phyloP scores from a whole-genome alignment of 2,797 vertebrate species.

The Characodon lateralis region DNA sequence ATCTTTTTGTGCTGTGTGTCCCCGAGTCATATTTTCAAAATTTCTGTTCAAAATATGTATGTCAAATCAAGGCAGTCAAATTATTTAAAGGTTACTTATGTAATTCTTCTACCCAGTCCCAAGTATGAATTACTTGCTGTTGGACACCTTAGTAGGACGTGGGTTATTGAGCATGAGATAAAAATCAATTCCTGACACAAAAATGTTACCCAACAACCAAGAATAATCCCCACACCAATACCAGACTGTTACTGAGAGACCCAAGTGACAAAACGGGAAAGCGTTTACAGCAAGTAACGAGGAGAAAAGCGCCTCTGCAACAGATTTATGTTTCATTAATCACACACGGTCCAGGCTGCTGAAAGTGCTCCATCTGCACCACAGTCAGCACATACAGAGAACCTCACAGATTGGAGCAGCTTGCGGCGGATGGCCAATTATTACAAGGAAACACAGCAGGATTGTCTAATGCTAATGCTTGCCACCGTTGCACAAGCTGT shows the following conservation, averaged over 20 bases:
- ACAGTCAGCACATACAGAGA: conserved; percentile 51
- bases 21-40: neutral
- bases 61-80: conserved; percentile 11
- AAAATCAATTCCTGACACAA: conserved; percentile 68
- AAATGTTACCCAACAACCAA: conserved; percentile 56
- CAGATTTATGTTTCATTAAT: conserved; percentile 70
- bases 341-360: conserved; percentile 60
- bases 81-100: conserved; percentile 27
- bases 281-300: conserved; percentile 23
- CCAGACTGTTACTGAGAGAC: conserved; percentile 8
- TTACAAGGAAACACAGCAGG: conserved; percentile 49
- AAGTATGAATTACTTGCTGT: conserved; percentile 39
- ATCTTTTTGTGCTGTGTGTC: neutral
- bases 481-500: neutral
- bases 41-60: neutral
- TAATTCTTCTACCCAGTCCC: conserved; percentile 19
- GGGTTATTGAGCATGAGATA: conserved; percentile 32
- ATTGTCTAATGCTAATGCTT: conserved; percentile 50
- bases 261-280: conserved; percentile 20
- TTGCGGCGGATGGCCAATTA: conserved; percentile 34
- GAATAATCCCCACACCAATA: conserved; percentile 24
- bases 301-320: conserved; percentile 38
- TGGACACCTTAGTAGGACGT: conserved; percentile 42
- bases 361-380: conserved; percentile 67
- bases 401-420: conserved; percentile 45